Base-by-base conservation (phyloP, 1,140 invertebrate genomes). In the Drosophila gunungcola region DNA sequence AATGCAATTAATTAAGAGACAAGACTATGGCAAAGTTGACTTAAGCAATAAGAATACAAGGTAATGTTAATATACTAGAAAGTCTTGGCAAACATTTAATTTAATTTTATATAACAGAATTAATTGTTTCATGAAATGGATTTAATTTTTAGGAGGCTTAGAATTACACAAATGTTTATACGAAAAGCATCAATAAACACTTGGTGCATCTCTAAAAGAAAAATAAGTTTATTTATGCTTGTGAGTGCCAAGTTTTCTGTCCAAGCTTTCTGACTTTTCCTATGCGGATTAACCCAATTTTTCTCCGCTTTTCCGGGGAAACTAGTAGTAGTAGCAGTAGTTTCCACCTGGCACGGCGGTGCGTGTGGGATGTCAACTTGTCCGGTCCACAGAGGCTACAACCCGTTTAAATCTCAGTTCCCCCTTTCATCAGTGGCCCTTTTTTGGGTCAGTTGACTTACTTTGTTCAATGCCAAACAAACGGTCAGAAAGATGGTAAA, bases 381-480 rank as follows among this genome's bases (percentile, higher is more conserved):
- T 21, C 34, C 38, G 73, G 72, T 32, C 29, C 5, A 76, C 73
- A 74, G 29, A 53, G 73, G 73, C 72, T 76, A 51, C 34, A 76
- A 76, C 73, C 72, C 61, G 53, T 75, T 76, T 64, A 76, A 76
- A 76, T 76, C 73, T 75, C 61, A 21, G 72, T 36, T 25, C 32
- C 9, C 10, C 29, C 10, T 41, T 42, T 49, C 58, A 51, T 51
- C 45, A 43, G 27, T n/a, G 42, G 12, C 11, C 70, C 72, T 72
- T 80, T 78, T 62, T 34, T 51, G n/a, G 80, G 70, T 55, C 74
- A 75, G 63, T 83, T 70, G 29, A 79, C 81, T 85, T 80, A 80
- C 81, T 83, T 83, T 79, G 65, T 63, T 75, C 67, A 76, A 75
- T 78, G 69, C 80, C 64, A 70, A 65, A 84, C 56, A 62, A 58